A percentile compares a stretch with the other conserved stretches of the same genome.
Evolutionary conservation across 2,888 invertebrate species (phyloP).

Genomic region (Drosophila differens): DNA sequence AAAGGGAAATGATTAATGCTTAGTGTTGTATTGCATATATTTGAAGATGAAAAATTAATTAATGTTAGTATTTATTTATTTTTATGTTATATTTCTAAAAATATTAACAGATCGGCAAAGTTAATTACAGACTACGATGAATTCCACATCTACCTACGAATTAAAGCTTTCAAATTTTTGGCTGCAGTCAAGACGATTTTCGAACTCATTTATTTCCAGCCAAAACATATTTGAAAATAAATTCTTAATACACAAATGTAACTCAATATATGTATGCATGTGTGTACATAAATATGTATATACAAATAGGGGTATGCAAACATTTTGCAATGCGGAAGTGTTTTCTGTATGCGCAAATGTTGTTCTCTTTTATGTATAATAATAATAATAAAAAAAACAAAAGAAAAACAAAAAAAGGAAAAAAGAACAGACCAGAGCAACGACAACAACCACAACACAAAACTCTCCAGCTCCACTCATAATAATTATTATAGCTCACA

Average conservation of each 20-base stretch:
- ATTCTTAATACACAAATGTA: not conserved
- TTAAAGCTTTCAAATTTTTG: not conserved
- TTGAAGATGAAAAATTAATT: not conserved
- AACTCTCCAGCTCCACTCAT: slow-evolving; percentile 21
- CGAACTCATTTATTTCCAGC: not conserved
- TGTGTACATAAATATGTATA: not conserved
- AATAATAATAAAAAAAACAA: not conserved
- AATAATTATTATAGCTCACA: slow-evolving; percentile 23
- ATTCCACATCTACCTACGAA: not conserved
- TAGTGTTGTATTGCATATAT: no score
- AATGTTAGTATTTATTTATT: not conserved
- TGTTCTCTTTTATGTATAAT: slow-evolving; percentile 16
- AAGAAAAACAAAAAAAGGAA: not conserved
- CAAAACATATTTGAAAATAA: not conserved
- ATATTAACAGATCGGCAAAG: not conserved
- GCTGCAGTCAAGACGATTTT: not conserved
- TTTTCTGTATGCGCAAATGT: slow-evolving; percentile 16
- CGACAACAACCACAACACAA: slow-evolving; percentile 2
- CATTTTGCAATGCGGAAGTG: slow-evolving; percentile 33
- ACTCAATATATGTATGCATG: not conserved
- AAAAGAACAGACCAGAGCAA: not conserved
- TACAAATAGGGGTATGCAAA: not conserved
- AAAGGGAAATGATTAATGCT: not conserved
- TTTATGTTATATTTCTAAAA: not conserved
- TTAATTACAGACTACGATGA: not conserved